A percentile compares a stretch with the other conserved stretches of the same genome.
Evolutionary conservation across 2,113 vertebrate species (phyloP).

Genomic region (Tychaedon coryphoeus): DNA sequence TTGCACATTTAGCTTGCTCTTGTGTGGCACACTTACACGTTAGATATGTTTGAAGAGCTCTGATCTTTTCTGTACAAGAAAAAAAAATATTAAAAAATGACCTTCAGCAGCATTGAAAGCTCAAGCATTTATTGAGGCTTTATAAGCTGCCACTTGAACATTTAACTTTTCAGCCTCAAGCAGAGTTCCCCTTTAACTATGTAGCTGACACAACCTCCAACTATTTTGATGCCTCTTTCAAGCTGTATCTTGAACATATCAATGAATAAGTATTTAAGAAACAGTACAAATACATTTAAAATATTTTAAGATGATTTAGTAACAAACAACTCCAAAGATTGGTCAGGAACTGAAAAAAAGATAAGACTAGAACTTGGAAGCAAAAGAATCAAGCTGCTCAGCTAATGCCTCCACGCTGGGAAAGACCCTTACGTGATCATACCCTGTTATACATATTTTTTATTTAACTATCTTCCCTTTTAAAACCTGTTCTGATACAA

Average conservation of each 20-base stretch:
- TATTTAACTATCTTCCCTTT: not conserved
- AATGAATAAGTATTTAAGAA: not conserved
- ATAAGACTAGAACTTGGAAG: rapidly evolving
- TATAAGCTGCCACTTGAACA: not conserved
- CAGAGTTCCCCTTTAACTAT: not conserved
- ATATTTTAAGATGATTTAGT: not conserved
- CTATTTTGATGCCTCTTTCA: not conserved
- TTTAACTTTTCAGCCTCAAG: not conserved
- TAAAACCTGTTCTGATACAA: not conserved
- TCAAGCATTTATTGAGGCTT: not conserved
- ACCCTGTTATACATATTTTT: rapidly evolving
- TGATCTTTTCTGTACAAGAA: not conserved
- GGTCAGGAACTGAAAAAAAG: not conserved
- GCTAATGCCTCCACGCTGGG: not conserved
- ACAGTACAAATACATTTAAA: not conserved
- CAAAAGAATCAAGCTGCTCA: not conserved
- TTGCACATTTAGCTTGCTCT: not conserved
- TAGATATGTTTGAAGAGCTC: not conserved
- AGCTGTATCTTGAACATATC: not conserved
- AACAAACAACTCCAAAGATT: not conserved
- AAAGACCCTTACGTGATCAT: not conserved
- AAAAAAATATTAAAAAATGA: not conserved
- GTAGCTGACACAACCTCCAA: not conserved
- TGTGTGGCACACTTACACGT: not conserved
- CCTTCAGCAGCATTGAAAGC: not conserved